These are phyloP conservation scores for Maniola jurtina DNA, from an alignment of 1,140 invertebrate genomes.

Conservation along the genomic window DNA sequence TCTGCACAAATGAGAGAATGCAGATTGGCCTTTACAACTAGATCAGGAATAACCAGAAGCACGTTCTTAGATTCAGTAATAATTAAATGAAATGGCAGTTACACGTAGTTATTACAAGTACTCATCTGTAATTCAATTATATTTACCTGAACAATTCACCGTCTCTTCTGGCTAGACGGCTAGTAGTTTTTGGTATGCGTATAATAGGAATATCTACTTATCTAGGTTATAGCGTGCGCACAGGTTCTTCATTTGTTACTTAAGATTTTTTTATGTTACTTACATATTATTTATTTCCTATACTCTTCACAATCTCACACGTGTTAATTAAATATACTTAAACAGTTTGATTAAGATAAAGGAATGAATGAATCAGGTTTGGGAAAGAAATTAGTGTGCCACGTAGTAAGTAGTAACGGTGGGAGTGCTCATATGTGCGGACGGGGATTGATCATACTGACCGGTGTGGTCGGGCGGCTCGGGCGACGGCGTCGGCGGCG, in stretches of 20 bases:
- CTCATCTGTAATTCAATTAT: slow-evolving; percentile 14
- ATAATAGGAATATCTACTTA: slow-evolving; percentile 11
- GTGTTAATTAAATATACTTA: not conserved
- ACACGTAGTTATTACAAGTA: not conserved
- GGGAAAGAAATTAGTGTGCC: not conserved
- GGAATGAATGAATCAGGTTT: slow-evolving; percentile 6
- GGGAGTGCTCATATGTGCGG: not conserved
- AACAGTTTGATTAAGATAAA: not conserved
- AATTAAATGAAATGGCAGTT: not conserved
- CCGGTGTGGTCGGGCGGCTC: slow-evolving; percentile 54
- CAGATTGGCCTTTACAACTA: too few species aligned
- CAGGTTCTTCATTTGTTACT: slow-evolving; percentile 2
- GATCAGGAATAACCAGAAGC: too few species aligned
- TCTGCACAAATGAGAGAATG: too few species aligned
- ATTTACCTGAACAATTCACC: slow-evolving; percentile 7
- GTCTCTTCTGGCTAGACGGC: slow-evolving; percentile 13
- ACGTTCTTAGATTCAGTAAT: not conserved
- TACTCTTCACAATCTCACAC: not conserved
- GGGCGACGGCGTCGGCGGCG: slow-evolving; percentile 41
- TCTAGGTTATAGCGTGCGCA: slow-evolving; percentile 5
- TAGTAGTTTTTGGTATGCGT: slow-evolving; percentile 15
- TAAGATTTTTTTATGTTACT: not conserved
- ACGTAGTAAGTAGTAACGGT: not conserved
- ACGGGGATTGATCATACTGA: slow-evolving; percentile 44
- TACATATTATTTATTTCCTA: not conserved